Evolutionary conservation across 64 coral and sea anemone genomes (phyloP), one percentile per base, ranked within the genome.

Genomic region (Stichodactyla helianthus): DNA sequence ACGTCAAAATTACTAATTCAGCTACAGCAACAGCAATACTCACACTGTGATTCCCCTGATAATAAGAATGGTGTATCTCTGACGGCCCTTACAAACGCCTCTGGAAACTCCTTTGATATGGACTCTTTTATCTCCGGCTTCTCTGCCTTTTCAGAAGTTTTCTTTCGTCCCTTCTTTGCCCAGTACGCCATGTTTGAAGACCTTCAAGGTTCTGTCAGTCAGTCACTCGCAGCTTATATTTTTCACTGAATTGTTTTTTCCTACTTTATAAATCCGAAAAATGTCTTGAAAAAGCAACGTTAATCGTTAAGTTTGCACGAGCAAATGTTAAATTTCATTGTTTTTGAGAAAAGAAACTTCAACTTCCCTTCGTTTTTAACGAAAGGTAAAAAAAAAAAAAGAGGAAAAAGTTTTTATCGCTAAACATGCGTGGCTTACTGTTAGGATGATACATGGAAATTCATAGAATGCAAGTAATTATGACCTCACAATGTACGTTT

Each of bases 1-100:
- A 35, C 35, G 35, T 44, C 35, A 44, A 44, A 44, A 44, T 44
- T 44, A 44, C 35, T 44, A 44, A 44, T 44, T 44, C 4, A 44
- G 35, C 35, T 44, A 44, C 35, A 18, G 20, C 0, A 71, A 52
- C 79, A 82, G 59, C 52, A 23, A 76, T 9, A 16, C n/a, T 74
- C 18, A 84, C 18, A 44, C 14, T 15, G 20, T 15, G 28, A 81
- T 5, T 76, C 23, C 20, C 31, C 57, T 23, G 80, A 65, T 13
- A 84, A 17, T 14, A 50, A 2, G 12, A 84, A 50, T 2, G 82
- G 22, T 19, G 89, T 79, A n/a, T 35, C 83, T n/a, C 70, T 56
- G 15, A 90, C 74, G 22, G 68, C 57, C n/a, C 82, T 60, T 4
- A 89, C 80, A 23, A 90, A 90, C 20, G 65, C 88, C 18, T 76